Evolutionary conservation across 2,113 vertebrate genomes (phyloP), one percentile per base, ranked within the genome.

Genomic region (Reinhardtius hippoglossoides): DNA sequence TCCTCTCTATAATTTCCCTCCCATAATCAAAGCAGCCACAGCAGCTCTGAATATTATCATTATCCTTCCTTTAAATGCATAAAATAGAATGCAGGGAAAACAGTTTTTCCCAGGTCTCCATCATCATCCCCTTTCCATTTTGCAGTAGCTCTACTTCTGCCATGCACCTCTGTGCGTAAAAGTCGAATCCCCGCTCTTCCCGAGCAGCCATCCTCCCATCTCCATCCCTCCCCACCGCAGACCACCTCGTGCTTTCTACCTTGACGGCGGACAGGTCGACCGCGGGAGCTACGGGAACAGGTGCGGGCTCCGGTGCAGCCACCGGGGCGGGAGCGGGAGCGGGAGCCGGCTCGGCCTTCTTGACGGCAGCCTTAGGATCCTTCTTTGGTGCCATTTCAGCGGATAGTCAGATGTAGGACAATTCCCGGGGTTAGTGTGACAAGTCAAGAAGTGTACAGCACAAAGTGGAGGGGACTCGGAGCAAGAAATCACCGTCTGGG

Each of bases 351-450:
- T 94, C 94, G 31, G 93, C 88, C 88, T 94, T 94, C 91, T 94
- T 92, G 84, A 80, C 91, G 50, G 93, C 85, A 6, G 92, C 89
- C 89, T 93, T 95, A 76, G 82, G 79, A 87, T 95, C 94, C 91
- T 95, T 95, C 91, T 95, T 95, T 46, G 94, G 94, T 94, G 94
- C 94, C 94, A 95, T 95, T 86, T 87, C 74, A 77, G 62, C 55
- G 80, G 70, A 70, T 75, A 21, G 60, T 85, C 18, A 81, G 37
- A 85, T 58, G 71, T 80, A 76, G 87, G 76, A 89, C 82, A 91
- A 92, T 88, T 91, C 88, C 91, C 84, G 78, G 46, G 46, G 81
- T 75, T 71, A 70, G 86, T 85, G 87, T 81, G 88, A 89, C 78
- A 82, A 89, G 87, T 88, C 87, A 90, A 91, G 87, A 89, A 87